Evolutionary conservation across 1,140 invertebrate genomes (phyloP), one percentile per base, ranked within the genome.

Genomic region (Araneus ventricosus): DNA sequence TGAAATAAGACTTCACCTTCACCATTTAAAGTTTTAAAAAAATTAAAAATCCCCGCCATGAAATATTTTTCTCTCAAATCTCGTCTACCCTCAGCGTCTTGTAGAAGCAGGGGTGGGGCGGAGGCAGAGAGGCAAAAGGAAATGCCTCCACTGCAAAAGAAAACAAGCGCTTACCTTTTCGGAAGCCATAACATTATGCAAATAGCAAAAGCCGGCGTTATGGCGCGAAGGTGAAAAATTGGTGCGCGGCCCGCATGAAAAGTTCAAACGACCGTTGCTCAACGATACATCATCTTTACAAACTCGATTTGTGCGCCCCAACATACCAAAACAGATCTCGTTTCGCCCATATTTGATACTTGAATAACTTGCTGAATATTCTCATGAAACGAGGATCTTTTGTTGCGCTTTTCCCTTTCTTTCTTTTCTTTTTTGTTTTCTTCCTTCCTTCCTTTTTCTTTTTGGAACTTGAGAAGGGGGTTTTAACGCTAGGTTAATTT

Each of bases 101-200:
- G 41, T 8, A 45, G n/a, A n/a, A n/a, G n/a, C n/a, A n/a, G 41
- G 8, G 7, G 41, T 8, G 45, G 45, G 14, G 0, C 45, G 1
- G 45, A 4, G 3, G 45, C 10, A 67, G 27, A 14, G 79, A 22
- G 30, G 84, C 52, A 88, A 41, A 88, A 86, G 52, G 8, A 67
- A 67, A 67, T 67, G 45, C 63, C 63, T 27, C 14, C 63, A 14
- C n/a, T n/a, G 86, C 30, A 37, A 86, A 86, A 59, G 52, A 89
- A 79, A 89, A 63, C 67, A 75, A 89, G 37, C 88, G 27, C 39
- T 89, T 89, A 89, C 88, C 88, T 90, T 90, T 90, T 27, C 75
- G 80, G 34, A 41, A 80, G 88, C 59, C 52, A 84, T 91, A 84
- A 84, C 67, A 91, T 91, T 91, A 91, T 91, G 89, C 89, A 91